phyloP scores from a whole-genome alignment of 2,888 invertebrate species.

The Cerceris rybyensis region DNA sequence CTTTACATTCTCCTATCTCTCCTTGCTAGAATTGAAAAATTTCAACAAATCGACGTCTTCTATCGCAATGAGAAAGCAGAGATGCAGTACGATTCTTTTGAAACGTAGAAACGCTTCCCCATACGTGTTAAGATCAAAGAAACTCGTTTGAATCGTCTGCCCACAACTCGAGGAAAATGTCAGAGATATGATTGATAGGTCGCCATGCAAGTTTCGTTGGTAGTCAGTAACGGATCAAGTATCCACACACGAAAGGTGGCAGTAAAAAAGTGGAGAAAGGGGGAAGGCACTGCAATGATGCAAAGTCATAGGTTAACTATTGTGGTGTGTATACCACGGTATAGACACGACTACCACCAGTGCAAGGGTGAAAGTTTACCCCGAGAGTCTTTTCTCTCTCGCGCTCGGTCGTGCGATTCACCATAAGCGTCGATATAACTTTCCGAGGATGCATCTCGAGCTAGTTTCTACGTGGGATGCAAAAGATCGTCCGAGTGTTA shows the following conservation, averaged over 20 bases:
- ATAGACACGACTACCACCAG: slow-evolving; percentile 64
- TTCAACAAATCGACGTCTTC: background rate
- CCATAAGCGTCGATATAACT: slow-evolving; percentile 33
- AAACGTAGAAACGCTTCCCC: slow-evolving; percentile 9
- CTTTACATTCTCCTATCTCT: no score
- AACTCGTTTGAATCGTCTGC: slow-evolving; percentile 16
- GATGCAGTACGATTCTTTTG: background rate
- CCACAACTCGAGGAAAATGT: slow-evolving; percentile 60
- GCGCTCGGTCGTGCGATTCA: slow-evolving; percentile 41
- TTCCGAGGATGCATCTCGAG: slow-evolving; percentile 45
- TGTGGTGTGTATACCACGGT: slow-evolving; percentile 59
- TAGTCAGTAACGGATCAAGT: slow-evolving; percentile 46
- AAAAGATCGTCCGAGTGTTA: background rate
- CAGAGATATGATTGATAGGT: slow-evolving; percentile 71
- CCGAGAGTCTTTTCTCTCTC: slow-evolving; percentile 46
- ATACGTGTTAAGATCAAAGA: slow-evolving; percentile 26
- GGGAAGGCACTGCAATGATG: slow-evolving; percentile 64
- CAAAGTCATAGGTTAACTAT: slow-evolving; percentile 71
- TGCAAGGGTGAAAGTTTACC: slow-evolving; percentile 66
- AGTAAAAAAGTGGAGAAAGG: slow-evolving; percentile 51
- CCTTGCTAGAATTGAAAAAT: no score
- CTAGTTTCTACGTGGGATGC: slow-evolving; percentile 31
- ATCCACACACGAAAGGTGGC: slow-evolving; percentile 44
- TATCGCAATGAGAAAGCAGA: background rate
- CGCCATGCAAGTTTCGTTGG: slow-evolving; percentile 54